phyloP scores from a whole-genome alignment of 2,113 vertebrate genomes.

The Plotosus lineatus region DNA sequence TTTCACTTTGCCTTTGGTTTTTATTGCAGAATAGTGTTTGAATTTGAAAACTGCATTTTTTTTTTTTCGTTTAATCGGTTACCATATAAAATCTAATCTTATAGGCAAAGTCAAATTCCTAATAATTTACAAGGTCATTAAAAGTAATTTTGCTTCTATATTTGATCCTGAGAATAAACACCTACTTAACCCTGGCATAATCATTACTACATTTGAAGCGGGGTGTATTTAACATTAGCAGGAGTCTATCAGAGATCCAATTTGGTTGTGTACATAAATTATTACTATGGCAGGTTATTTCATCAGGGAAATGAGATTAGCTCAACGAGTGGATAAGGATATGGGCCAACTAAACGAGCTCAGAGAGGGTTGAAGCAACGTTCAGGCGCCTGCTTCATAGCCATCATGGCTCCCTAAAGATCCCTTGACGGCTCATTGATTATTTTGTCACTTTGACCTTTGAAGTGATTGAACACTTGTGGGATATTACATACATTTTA shows the following conservation, averaged over 20 bases:
- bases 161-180: neutral
- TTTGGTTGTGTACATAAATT: constrained; percentile 64
- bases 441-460: constrained; percentile 60
- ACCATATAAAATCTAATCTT: neutral
- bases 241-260: constrained; percentile 51
- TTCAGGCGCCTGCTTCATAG: constrained; percentile 22
- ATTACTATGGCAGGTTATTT: constrained; percentile 56
- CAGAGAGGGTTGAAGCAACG: constrained; percentile 35
- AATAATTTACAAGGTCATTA: neutral
- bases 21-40: neutral
- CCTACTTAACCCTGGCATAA: constrained; percentile 19
- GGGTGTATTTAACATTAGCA: constrained; percentile 30
- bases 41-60: neutral
- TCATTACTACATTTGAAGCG: constrained; percentile 8
- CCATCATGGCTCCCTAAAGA: constrained; percentile 32
- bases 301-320: constrained; percentile 66
- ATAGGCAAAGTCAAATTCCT: neutral
- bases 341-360: constrained; percentile 50
- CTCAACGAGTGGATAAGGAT: constrained; percentile 52
- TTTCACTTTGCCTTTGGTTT: neutral
- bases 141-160: neutral
- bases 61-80: neutral
- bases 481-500: constrained; percentile 51
- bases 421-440: constrained; percentile 53
- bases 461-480: constrained; percentile 54